A percentile compares a stretch with the other conserved stretches of the same genome.
phyloP scores from a whole-genome alignment of 2,888 invertebrate genomes.

The Leptinotarsa juncta region DNA sequence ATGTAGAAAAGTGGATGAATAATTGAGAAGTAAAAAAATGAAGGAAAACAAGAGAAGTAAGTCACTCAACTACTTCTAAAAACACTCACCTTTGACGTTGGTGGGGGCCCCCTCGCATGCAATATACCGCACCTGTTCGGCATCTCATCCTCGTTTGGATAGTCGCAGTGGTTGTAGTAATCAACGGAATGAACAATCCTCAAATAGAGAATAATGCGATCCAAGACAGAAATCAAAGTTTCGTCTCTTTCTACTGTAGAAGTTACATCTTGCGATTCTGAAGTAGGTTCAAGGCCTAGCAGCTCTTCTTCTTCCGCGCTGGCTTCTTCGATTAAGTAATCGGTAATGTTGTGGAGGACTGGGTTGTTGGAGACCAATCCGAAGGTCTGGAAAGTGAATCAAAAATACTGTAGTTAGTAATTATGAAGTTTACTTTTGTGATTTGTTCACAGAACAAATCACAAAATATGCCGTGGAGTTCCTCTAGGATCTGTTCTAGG shows the following conservation, averaged over 20 bases:
- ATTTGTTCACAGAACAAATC: too few relatives aligned
- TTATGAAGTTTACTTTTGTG: too few relatives aligned
- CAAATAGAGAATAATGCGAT: conserved; percentile 89
- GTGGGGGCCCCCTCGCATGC: conserved; percentile 93
- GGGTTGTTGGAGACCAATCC: conserved; percentile 90
- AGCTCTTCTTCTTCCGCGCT: conserved; percentile 98
- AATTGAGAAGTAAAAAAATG: too few relatives aligned
- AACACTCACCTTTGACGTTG: conserved; percentile 74
- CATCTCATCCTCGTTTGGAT: conserved; percentile 99
- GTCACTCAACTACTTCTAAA: too few relatives aligned
- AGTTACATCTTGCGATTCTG: conserved; percentile 66
- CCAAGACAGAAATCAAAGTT: conserved; percentile 76
- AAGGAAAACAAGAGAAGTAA: too few relatives aligned
- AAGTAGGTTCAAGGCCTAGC: conserved; percentile 74
- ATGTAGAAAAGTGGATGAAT: too few relatives aligned
- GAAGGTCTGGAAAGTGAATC: conserved; percentile 65
- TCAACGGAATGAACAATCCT: conserved; percentile 98
- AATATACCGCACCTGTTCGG: conserved; percentile 98
- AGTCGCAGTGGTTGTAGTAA: conserved; percentile 99
- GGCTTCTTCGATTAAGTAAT: conserved; percentile 97
- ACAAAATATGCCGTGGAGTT: too few relatives aligned
- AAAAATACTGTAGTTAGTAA: too few relatives aligned
- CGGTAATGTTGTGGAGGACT: conserved; percentile 95
- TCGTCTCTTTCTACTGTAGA: conserved; percentile 77
- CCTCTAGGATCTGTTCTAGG: too few relatives aligned